Conservation (phyloP, 2,113 vertebrate genomes). For the Amia ocellicauda region DNA sequence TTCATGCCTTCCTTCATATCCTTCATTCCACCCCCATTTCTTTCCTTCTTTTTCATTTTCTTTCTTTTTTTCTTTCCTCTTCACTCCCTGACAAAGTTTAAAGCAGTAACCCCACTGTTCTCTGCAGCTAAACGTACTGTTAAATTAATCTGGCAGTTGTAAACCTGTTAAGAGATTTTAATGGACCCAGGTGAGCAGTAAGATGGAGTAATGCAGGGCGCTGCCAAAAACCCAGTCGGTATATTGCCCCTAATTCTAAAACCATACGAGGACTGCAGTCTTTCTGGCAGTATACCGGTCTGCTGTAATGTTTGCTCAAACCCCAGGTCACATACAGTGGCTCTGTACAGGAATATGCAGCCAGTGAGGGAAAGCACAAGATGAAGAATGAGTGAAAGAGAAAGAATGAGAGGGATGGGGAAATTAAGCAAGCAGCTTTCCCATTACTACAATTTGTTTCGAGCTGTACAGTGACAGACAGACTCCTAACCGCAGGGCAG, state of each 20-base stretch:
- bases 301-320: slow-evolving; percentile 31
- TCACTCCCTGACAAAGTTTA: slow-evolving; percentile 12
- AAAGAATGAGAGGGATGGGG: slow-evolving; percentile 24
- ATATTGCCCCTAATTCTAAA: slow-evolving; percentile 25
- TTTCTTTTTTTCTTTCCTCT: background rate
- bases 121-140: slow-evolving; percentile 45
- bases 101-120: slow-evolving; percentile 25
- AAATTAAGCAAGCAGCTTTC: background rate
- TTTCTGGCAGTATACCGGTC: background rate
- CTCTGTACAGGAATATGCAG: slow-evolving; percentile 22
- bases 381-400: slow-evolving; percentile 10
- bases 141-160: slow-evolving; percentile 52
- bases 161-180: slow-evolving; percentile 51
- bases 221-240: slow-evolving; percentile 32
- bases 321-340: slow-evolving; percentile 27
- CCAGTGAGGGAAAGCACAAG: slow-evolving; percentile 8
- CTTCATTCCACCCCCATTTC: background rate
- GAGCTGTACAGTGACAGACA: background rate
- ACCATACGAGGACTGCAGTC: slow-evolving; percentile 5
- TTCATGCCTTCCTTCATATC: slow-evolving; percentile 2
- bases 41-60: no score
- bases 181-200: slow-evolving; percentile 29
- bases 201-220: slow-evolving; percentile 4
- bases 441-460: background rate
- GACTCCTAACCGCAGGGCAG: background rate